Base-by-base conservation (phyloP, 37 sponge, comb jelly and placozoan genomes). In the Beroe forskalii region DNA sequence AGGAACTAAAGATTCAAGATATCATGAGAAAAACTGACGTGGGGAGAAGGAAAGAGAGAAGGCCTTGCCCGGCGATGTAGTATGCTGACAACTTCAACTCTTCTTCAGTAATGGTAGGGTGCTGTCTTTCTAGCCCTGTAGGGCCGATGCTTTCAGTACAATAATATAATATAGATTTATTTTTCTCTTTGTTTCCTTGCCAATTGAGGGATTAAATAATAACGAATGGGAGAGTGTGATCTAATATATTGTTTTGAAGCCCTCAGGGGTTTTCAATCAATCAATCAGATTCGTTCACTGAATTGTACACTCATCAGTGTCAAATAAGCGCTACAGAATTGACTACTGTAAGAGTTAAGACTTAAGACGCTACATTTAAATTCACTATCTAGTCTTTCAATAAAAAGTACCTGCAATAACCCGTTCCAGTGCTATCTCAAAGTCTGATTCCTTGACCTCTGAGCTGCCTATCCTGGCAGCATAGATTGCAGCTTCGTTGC, bases 401-500 rank as follows among this genome's bases (percentile, higher is more conserved):
- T n/a, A n/a, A n/a, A n/a, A n/a, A n/a, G n/a, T 64, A 80, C 86
- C 86, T 80, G 86, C 86, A 4, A 38, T 44, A 2, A 80, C 35
- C 19, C 55, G 44, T 24, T 80, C 86, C 1, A 80, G 31, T 42
- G 86, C 86, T 23, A n/a, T 38, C 42, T 80, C 86, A 80, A 80
- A 80, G 30, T 80, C 86, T 48, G 1, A 3, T 27, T 44, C 86
- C n/a, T 41, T 22, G 28, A 80, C 86, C 0, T 20, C 22, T 1
- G 55, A 27, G 3, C 30, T 80, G 35, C 20, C 86, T 9, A 12
- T 17, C 27, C 86, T 17, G 3, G 86, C 86, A 43, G 86, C 86
- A 1, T 80, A 24, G 4, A 80, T 80, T 4, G 86, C 86, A 23
- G 86, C 86, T 43, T 80, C 86, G 86, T 80, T 80, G 27, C 86